Base-by-base conservation (phyloP, 2,888 invertebrate genomes). In the Luperina testacea region DNA sequence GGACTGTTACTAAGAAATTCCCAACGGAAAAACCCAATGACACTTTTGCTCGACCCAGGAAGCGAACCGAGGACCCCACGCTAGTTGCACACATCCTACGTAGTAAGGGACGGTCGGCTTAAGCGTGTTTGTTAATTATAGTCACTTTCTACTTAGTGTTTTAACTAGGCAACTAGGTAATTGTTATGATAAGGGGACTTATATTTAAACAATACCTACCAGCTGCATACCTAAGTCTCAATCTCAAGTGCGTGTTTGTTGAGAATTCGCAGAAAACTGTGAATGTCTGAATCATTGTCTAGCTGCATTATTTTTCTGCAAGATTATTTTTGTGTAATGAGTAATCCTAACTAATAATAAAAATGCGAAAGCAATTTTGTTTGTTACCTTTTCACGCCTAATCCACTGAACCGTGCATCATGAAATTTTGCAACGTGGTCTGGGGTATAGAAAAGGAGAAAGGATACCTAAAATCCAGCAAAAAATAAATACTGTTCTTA, bases 141-240 rank as follows among this genome's bases (percentile, higher is more conserved):
- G 5, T 27, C n/a, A 63, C 2, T n/a, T 57, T 63, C 38, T 51
- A 73, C 38, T n/a, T 68, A 42, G n/a, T 61, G 17, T 32, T 38
- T 6, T 45, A 13, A 6, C 9, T 63, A 53, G 38, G 45, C 53
- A 57, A 65, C 2, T 15, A n/a, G n/a, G n/a, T n/a, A 53, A 17
- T 42, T 59, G 63, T 69, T 51, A 59, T 11, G 63, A 80, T 80
- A 73, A 65, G 69, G 53, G 74, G 42, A 65, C 13, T 74, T 65
- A 27, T 72, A 72, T 68, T 63, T 61, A n/a, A 69, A 81, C 17
- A 71, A 45, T 45, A 59, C 5, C n/a, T 27, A 53, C 9, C 59
- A 45, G 42, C 70, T 80, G 65, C 27, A 48, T 8, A 24, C 32
- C 32, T 32, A 32, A 13, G 45, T 59, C 17, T 38, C 42, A 63